Evolutionary conservation across 2,113 vertebrate genomes (phyloP).

Genomic region (Daboia siamensis): DNA sequence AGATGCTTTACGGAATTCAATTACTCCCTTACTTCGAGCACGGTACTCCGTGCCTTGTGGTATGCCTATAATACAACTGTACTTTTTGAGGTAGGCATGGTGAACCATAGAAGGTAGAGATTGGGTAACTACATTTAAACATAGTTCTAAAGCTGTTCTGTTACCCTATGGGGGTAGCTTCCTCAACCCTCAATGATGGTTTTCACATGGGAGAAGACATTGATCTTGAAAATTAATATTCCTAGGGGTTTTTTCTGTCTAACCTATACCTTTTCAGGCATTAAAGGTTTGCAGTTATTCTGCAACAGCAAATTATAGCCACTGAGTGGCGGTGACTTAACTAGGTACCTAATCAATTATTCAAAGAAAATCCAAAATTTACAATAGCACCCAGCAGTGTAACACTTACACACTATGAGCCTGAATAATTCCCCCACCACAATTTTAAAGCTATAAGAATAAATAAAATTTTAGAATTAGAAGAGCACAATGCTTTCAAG

Average conservation of each 20-base stretch:
- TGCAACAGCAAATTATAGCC: neutral
- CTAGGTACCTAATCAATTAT: neutral
- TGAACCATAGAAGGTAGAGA: neutral
- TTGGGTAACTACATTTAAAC: neutral
- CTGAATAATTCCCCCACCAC: neutral
- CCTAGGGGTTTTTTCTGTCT: neutral
- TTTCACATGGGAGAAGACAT: neutral
- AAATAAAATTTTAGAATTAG: neutral
- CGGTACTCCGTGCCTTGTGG: neutral
- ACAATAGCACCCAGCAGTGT: neutral
- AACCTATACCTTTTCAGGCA: neutral
- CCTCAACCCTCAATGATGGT: neutral
- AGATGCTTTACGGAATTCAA: neutral
- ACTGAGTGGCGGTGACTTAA: neutral
- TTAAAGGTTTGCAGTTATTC: neutral
- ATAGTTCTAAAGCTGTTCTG: neutral
- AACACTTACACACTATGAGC: neutral
- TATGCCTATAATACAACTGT: neutral
- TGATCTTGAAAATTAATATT: neutral
- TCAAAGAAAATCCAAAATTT: neutral
- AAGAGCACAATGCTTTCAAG: constrained; percentile 10
- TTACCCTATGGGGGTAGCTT: neutral
- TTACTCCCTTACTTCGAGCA: neutral
- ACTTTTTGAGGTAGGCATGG: neutral
- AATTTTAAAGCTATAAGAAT: neutral